Evolutionary conservation across 2,888 invertebrate genomes (phyloP), one percentile per base, ranked within the genome.

Genomic region (Uloborus plumipes): DNA sequence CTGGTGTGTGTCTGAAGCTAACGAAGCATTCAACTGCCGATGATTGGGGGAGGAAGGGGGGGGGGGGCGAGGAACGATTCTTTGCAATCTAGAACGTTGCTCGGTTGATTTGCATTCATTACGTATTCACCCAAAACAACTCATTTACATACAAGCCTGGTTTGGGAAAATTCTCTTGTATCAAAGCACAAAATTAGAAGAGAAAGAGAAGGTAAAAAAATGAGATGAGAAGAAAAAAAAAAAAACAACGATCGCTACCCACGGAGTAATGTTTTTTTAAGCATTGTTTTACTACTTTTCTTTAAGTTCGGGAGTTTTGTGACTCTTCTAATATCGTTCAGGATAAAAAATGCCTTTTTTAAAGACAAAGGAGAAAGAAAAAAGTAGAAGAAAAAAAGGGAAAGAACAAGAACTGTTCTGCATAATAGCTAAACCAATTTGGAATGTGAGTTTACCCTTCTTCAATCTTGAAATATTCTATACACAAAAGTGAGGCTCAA

Each of bases 381-480:
- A 61, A 61, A 66, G 73, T 61, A 79, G 59, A 62, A n/a, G 59
- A 62, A n/a, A n/a, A 26, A 51, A 67, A 69, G 20, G 18, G 49
- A 1, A 64, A 64, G 49, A 64, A 62, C 16, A 62, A 64, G 64
- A 74, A 62, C 80, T 62, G 67, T 74, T 81, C 74, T 81, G 80
- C 80, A 81, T 81, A 81, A 81, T 81, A 81, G 80, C 80, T 75
- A 81, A 81, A 69, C 80, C 80, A 81, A 81, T 81, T 81, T 73
- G 66, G 73, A 81, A 81, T 81, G 80, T 75, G 69, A 64, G 62
- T 69, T 79, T 73, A 50, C 59, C n/a, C 47, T 61, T 1, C 18
- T 39, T 39, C 39, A 39, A 39, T 39, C 39, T 39, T 39, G 39
- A 39, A 39, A 39, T 39, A 39, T 39, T 39, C 39, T 39, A 39